phyloP scores from a whole-genome alignment of 2,113 vertebrate species.

The Cygnus atratus region DNA sequence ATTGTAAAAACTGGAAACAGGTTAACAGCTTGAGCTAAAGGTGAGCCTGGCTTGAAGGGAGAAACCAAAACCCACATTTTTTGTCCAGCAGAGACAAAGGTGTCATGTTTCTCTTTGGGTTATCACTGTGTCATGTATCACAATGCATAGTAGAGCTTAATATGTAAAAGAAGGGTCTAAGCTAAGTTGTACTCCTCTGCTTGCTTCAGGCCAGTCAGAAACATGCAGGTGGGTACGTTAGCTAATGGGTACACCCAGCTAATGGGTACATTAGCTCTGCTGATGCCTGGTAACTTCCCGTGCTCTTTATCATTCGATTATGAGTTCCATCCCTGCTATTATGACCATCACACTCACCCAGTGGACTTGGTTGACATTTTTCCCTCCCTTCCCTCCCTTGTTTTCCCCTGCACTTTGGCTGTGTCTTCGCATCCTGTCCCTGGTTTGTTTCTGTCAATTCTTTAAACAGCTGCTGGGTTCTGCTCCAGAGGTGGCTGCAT shows the following conservation, averaged over 20 bases:
- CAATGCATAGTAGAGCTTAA: neutral
- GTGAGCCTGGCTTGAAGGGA: neutral
- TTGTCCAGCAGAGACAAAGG: neutral
- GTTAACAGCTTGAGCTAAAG: neutral
- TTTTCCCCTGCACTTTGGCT: slow-evolving; percentile 26
- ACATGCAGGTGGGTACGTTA: neutral
- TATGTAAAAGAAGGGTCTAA: neutral
- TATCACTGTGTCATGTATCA: neutral
- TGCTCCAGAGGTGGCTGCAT: slow-evolving; percentile 66
- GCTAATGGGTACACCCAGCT: neutral
- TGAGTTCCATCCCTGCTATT: neutral
- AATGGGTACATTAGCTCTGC: neutral
- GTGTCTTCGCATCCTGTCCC: slow-evolving; percentile 19
- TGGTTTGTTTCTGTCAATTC: slow-evolving; percentile 64
- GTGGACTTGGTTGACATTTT: slow-evolving; percentile 8
- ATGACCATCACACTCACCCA: neutral
- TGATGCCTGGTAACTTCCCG: neutral
- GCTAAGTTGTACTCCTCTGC: neutral
- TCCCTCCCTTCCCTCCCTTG: neutral
- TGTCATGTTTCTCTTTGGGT: neutral
- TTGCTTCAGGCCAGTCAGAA: neutral
- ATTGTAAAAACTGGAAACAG: neutral
- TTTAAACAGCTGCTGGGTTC: slow-evolving; percentile 65
- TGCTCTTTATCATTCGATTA: slow-evolving; percentile 3
- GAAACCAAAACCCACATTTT: neutral